These are phyloP conservation scores for Lasioglossum calceatum DNA, from an alignment of 2,888 invertebrate genomes.

Conservation along the genomic window DNA sequence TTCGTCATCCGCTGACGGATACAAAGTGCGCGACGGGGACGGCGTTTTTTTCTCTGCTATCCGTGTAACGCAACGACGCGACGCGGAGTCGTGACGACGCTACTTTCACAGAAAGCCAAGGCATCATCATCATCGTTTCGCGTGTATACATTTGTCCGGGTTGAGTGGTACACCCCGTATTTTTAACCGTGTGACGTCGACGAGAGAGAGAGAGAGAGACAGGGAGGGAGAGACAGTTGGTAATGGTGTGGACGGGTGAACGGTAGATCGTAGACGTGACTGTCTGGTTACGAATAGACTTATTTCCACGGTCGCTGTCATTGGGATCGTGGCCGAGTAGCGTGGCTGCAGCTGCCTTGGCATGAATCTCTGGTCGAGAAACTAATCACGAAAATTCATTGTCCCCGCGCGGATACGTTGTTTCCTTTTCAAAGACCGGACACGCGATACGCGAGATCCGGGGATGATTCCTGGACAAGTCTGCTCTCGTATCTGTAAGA, in stretches of 20 bases:
- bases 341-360: slow-evolving; percentile 63
- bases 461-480: not conserved
- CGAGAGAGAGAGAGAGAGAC: slow-evolving; percentile 9
- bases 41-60: slow-evolving; percentile 7
- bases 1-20: slow-evolving; percentile 31
- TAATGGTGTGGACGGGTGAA: slow-evolving; percentile 35
- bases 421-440: slow-evolving; percentile 6
- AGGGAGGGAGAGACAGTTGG: slow-evolving; percentile 31
- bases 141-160: slow-evolving; percentile 25
- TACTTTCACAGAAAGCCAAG: slow-evolving; percentile 48
- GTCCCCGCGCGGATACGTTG: slow-evolving; percentile 16
- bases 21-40: slow-evolving; percentile 22
- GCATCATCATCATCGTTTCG: slow-evolving; percentile 37
- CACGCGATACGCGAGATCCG: not conserved
- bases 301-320: slow-evolving; percentile 73
- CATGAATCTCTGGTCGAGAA: slow-evolving; percentile 58
- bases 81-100: slow-evolving; percentile 31
- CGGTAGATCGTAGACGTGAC: slow-evolving; percentile 52
- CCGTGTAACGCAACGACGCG: not conserved
- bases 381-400: slow-evolving; percentile 40
- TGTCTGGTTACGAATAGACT: slow-evolving; percentile 60
- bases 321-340: slow-evolving; percentile 57
- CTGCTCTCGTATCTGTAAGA: not conserved
- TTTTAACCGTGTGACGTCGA: slow-evolving; percentile 56
- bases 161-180: slow-evolving; percentile 43